Evolutionary conservation across 92 coral and sea anemone genomes (phyloP), one percentile per base, ranked within the genome.

Genomic region (Ricordea florida): DNA sequence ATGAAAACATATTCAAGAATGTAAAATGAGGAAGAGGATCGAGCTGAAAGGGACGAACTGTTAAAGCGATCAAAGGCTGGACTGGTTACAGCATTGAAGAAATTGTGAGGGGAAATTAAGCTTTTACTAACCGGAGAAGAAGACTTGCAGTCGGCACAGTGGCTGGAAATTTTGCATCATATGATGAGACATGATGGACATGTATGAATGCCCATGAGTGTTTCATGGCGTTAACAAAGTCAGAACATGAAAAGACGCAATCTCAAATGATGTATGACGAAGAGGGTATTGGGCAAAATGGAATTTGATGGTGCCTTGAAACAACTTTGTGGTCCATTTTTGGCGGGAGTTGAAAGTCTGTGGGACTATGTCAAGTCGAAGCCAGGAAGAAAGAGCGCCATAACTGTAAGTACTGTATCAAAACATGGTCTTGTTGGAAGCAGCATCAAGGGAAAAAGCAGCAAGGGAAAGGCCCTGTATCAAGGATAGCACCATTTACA

Each of bases 1-100:
- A 2, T 32, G 57, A 66, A n/a, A 33, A 66, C 62, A 13, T 66
- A 66, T 24, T 56, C 69, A 3, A 40, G 33, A 56, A 67, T 53
- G 9, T 44, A 77, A 44, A 47, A 41, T 9, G 85, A n/a, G 24
- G 60, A 27, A 11, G 78, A 68, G 57, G 62, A 68, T 35, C 69
- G 77, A 37, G 63, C 62, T 11, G 85, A 68, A 0, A 79, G 22
- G 55, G 64, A 40, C 20, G 41, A 34, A 44, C 44, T 33, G 27
- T 57, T 79, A 13, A 79, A 79, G 57, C 32, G 68, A 68, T 43
- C 71, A 2, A 79, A 57, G 24, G 78, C 76, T 30, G 85, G 63
- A 28, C 28, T 44, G 13, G 35, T 36, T 27, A 70, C 62, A 36
- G 36, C 35, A 35, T 34, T 65, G 18, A 68, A 15, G 37, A 70